Conservation (phyloP, 2,797 vertebrate species). For the Cottoperca gobio region DNA sequence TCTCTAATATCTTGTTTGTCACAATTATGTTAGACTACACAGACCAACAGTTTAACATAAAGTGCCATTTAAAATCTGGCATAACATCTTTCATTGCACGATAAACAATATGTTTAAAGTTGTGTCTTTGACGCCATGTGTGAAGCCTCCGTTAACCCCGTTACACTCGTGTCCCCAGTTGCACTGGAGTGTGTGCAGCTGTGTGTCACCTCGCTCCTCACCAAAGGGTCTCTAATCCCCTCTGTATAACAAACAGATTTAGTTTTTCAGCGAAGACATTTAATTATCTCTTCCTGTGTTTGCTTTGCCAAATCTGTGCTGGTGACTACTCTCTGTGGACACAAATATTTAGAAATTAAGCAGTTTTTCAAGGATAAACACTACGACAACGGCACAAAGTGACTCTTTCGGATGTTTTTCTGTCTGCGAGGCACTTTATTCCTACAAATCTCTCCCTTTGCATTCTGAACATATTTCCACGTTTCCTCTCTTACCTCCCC, state of each 20-base stretch:
- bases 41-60: too few species aligned
- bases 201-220: slow-evolving; percentile 40
- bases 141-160: too few species aligned
- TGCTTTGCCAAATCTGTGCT: slow-evolving; percentile 33
- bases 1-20: too few species aligned
- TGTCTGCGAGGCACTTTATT: neutral
- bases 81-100: too few species aligned
- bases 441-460: neutral
- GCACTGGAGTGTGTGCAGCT: slow-evolving; percentile 15
- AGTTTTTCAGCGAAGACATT: slow-evolving; percentile 44
- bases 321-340: slow-evolving; percentile 27
- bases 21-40: too few species aligned
- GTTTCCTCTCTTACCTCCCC: slow-evolving; percentile 83
- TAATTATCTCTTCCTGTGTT: slow-evolving; percentile 58
- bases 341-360: slow-evolving; percentile 42
- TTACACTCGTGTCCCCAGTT: neutral
- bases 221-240: slow-evolving; percentile 35
- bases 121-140: too few species aligned
- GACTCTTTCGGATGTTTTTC: slow-evolving; percentile 4
- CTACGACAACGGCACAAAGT: neutral
- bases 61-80: too few species aligned
- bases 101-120: too few species aligned
- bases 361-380: slow-evolving; percentile 19
- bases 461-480: neutral
- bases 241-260: slow-evolving; percentile 51